Conservation (phyloP, 2,797 vertebrate species). For the Rhynchotus rufescens region DNA sequence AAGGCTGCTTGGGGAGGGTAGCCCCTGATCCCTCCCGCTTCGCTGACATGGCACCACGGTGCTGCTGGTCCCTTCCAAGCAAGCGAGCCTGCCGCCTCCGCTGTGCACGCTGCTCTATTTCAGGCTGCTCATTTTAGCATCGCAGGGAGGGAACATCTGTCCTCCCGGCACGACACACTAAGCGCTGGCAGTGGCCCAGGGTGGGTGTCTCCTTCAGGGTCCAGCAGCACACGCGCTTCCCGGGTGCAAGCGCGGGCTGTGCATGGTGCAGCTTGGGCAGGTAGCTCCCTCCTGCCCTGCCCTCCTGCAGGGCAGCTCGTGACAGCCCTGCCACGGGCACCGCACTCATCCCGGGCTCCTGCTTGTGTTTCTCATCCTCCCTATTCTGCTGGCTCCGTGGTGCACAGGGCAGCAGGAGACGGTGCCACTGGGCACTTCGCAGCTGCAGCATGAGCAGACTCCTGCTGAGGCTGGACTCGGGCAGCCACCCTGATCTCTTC, state of each 20-base stretch:
- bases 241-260: background rate
- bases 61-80: too few relatives aligned
- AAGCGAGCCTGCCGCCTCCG: too few relatives aligned
- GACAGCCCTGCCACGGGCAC: background rate
- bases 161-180: background rate
- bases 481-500: too few relatives aligned
- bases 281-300: background rate
- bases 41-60: too few relatives aligned
- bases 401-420: too few relatives aligned
- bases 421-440: too few relatives aligned
- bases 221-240: background rate
- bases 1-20: too few relatives aligned
- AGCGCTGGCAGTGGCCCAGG: background rate
- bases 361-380: background rate
- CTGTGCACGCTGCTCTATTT: background rate
- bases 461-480: too few relatives aligned
- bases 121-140: background rate
- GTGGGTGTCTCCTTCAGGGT: constrained; percentile 30
- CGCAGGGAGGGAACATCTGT: background rate
- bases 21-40: too few relatives aligned
- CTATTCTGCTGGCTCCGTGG: background rate
- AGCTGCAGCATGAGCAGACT: too few relatives aligned
- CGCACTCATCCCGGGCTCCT: background rate
- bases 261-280: background rate
- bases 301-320: background rate